Base-by-base conservation (phyloP, 2,113 vertebrate genomes). In the Gopherus flavomarginatus region DNA sequence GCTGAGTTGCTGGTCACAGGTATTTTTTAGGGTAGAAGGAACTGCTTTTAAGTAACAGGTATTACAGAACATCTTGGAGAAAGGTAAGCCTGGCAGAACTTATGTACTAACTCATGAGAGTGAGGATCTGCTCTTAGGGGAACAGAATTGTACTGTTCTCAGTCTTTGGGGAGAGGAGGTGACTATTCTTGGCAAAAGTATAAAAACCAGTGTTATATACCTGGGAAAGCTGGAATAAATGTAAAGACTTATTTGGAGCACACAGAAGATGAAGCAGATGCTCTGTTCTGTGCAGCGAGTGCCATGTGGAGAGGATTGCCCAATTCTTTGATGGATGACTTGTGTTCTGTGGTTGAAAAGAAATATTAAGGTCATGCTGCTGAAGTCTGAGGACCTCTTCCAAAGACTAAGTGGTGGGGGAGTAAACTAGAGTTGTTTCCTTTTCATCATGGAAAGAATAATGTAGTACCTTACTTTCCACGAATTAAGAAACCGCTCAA, bases 191-290 rank as follows among this genome's bases (percentile, higher is more conserved):
- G 54, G 38, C 44, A 27, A 81, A 89, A 57, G 19, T 1, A 1
- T 12, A 8, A 7, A 88, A 24, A 2, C 2, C 13, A 3, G 54
- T 85, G 83, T 19, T 47, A 11, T 47, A 75, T 5, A 27, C 89
- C 54, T 7, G 6, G 57, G 44, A 26, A 35, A 84, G 81, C 87
- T 77, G 13, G 96, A 72, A 93, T 77, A 90, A 92, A 91, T 93
- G 95, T 93, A 72, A 31, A 90, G 86, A 13, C 56, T 50, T 75
- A 13, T 93, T 77, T 11, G 56, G 86, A 96, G 93, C 96, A 94
- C 94, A 90, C 96, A 95, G 93, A 81, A 38, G 47, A 44, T 29
- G 3, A 13, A 83, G 91, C 95, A 97, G 97, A 97, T 97, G 95
- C 95, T 4, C 85, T 90, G 93, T 92, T 91, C 10, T 83, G 72